phyloP scores from a whole-genome alignment of 2,888 invertebrate species.

The Hirudinaria manillensis region DNA sequence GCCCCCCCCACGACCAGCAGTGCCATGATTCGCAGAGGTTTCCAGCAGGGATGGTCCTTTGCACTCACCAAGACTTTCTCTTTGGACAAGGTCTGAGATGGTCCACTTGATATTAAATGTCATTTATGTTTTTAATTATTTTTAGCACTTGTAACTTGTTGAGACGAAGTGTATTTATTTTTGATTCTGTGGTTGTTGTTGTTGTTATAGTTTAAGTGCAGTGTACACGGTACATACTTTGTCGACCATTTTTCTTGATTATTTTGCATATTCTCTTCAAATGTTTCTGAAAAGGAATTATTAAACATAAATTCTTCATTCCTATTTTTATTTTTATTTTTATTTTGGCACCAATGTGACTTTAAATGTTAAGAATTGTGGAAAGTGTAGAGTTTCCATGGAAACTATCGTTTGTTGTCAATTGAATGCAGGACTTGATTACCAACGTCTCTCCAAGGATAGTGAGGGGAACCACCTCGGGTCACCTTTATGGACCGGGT shows the following conservation, averaged over 20 bases:
- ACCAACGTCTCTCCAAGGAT: constrained; percentile 96
- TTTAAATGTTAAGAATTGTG: background rate
- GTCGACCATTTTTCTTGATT: no score
- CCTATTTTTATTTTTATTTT: no score
- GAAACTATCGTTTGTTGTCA: no score
- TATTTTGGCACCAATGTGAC: no score
- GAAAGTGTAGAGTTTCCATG: background rate
- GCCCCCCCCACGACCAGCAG: constrained; percentile 91
- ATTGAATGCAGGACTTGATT: constrained; percentile 78
- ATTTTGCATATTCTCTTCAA: no score
- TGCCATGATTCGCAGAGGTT: constrained; percentile 88
- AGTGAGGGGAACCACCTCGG: constrained; percentile 83
- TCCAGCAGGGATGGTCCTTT: constrained; percentile 93
- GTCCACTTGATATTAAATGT: constrained; percentile 11
- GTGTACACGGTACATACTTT: no score
- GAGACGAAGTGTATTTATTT: no score
- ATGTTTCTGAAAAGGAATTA: no score
- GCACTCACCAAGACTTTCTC: constrained; percentile 95
- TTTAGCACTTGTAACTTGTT: background rate
- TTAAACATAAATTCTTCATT: no score
- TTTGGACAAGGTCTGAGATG: constrained; percentile 71
- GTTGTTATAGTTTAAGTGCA: background rate
- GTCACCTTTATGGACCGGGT: constrained; percentile 86
- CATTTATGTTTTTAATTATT: background rate
- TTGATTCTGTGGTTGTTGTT: background rate